Evolutionary conservation across 1,140 invertebrate species (phyloP), one percentile per base, ranked within the genome.

Genomic region (Hypsibius dujardini): DNA sequence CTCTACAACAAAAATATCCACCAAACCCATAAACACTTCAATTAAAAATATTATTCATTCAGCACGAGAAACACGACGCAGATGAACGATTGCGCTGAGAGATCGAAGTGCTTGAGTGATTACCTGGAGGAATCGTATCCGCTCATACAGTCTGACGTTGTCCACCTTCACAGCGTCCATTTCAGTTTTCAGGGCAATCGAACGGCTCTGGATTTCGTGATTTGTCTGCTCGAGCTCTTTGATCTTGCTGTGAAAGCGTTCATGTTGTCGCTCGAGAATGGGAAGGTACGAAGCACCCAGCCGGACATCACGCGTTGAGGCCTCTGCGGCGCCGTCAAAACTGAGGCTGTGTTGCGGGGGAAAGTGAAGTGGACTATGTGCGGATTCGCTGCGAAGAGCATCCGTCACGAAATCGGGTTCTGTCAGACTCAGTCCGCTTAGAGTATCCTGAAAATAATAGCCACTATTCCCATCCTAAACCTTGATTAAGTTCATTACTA

Each of bases 91-190:
- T 46, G 42, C 28, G 42, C 47, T n/a, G 46, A 7, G 42, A 40
- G 3, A 70, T n/a, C 42, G 47, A 46, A 47, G 47, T 45, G 71
- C 70, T 76, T 71, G 1, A 71, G 74, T 12, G 80, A 77, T 73
- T 83, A 83, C 67, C 79, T 84, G 83, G 42, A 84, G 75, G 75
- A 83, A 84, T 59, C 81, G 76, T 28, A 84, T 83, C 76, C 84
- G 83, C 75, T 83, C 83, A 73, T 83, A 84, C 60, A 84, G 76
- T 74, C 83, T 83, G 28, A 84, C 77, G 73, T 84, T 84, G 76
- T 84, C 83, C 15, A 79, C 78, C 71, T 81, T 75, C 1, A 83
- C 76, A 47, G 80, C 78, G 75, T 83, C 81, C 47, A 83, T 78
- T 75, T 84, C 81, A 72, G 80, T 81, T 73, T 83, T 81, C 40